Percentiles rank a stretch among this genome's conserved stretches.
Conservation (phyloP, 2,113 vertebrate species). For the Narcine bancroftii region DNA sequence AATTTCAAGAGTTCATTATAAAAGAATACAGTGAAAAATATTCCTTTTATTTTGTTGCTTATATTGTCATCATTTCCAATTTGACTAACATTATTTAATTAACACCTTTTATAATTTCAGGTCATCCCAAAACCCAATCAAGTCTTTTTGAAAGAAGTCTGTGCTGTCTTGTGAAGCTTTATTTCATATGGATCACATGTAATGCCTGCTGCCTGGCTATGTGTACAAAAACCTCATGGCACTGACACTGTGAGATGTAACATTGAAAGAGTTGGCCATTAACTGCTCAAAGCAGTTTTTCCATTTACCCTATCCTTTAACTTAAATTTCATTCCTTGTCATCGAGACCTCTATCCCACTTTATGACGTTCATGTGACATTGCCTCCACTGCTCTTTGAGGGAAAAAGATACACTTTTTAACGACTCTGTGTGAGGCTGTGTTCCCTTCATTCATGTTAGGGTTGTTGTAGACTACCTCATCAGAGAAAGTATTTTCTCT, state of each 20-base stretch:
- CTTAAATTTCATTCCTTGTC: neutral
- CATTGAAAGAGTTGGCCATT: neutral
- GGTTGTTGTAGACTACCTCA: neutral
- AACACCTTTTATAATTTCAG: neutral
- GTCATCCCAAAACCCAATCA: no score
- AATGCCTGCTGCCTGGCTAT: neutral
- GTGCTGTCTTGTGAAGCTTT: neutral
- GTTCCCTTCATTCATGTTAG: neutral
- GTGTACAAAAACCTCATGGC: neutral
- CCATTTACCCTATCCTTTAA: neutral
- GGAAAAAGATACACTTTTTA: no score
- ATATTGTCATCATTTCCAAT: neutral
- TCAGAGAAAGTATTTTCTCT: no score
- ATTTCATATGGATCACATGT: neutral
- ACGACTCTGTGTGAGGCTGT: no score
- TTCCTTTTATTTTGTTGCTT: neutral
- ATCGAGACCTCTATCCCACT: neutral
- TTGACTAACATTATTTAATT: neutral
- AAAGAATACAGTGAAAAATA: neutral
- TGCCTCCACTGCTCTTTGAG: neutral
- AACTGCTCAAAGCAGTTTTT: neutral
- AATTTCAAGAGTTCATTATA: neutral
- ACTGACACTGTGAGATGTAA: neutral
- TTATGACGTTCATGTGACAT: neutral
- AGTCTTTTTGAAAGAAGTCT: neutral